A percentile compares a stretch with the other conserved stretches of the same genome.
These are phyloP conservation scores for Cheilosia scutellata DNA, from an alignment of 2,888 invertebrate genomes.

Conservation along the genomic window DNA sequence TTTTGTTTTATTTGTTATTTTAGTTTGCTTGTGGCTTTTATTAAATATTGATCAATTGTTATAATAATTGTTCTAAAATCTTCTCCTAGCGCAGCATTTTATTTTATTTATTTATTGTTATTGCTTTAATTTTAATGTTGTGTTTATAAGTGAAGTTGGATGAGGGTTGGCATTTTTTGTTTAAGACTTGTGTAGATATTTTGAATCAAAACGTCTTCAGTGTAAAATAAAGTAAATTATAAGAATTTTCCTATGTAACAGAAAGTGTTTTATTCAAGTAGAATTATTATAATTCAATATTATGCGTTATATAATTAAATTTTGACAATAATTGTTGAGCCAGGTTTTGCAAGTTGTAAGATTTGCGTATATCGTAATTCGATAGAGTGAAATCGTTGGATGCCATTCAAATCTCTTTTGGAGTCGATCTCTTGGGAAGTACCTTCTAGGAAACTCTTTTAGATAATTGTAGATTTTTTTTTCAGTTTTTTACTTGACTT, in stretches of 20 bases:
- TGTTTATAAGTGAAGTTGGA: slow-evolving; percentile 65
- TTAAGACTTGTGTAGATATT: slow-evolving; percentile 10
- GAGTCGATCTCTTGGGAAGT: too few relatives aligned
- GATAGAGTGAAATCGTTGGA: background rate
- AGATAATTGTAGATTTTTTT: too few relatives aligned
- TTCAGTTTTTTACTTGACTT: too few relatives aligned
- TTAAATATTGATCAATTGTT: slow-evolving; percentile 67
- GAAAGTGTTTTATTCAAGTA: slow-evolving; percentile 28
- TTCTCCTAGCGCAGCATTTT: slow-evolving; percentile 61
- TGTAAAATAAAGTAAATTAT: slow-evolving; percentile 9
- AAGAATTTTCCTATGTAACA: slow-evolving; percentile 35
- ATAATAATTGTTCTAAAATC: slow-evolving; percentile 72
- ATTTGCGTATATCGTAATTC: background rate
- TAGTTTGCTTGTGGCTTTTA: slow-evolving; percentile 42
- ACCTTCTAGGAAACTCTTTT: too few relatives aligned
- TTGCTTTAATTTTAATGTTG: slow-evolving; percentile 10
- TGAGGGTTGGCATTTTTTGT: slow-evolving; percentile 61
- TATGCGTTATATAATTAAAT: slow-evolving; percentile 7
- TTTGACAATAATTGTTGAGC: slow-evolving; percentile 22
- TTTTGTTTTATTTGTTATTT: slow-evolving; percentile 54
- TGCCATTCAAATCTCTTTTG: too few relatives aligned
- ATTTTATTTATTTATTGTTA: slow-evolving; percentile 37
- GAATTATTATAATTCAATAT: slow-evolving; percentile 64
- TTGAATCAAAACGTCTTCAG: background rate
- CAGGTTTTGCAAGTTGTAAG: background rate